Evolutionary conservation across 2,888 invertebrate genomes (phyloP).

Genomic region (Diogma glabrata): DNA sequence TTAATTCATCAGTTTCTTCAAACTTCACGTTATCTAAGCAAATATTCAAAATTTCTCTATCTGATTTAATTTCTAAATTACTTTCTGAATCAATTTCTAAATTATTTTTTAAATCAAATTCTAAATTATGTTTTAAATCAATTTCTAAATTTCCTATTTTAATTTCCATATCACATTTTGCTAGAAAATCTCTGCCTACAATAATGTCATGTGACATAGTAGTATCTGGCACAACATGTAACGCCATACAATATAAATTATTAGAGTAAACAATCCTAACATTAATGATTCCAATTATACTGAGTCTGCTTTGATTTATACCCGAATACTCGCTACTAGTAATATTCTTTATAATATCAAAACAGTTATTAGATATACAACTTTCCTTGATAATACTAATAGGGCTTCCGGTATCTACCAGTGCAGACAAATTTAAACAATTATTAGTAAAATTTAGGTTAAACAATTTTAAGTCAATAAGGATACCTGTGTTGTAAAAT

Average conservation of each 20-base stretch:
- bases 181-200: neutral
- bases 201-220: neutral
- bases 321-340: neutral
- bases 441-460: neutral
- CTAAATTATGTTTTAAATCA: no score
- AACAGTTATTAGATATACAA: neutral
- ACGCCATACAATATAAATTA: neutral
- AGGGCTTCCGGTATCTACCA: neutral
- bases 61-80: no score
- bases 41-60: no score
- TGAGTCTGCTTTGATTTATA: neutral
- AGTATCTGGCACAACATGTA: neutral
- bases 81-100: no score
- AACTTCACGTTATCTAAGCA: no score
- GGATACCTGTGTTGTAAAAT: no score
- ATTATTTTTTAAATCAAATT: no score
- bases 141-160: neutral
- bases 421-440: neutral
- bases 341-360: neutral
- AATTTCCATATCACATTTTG: neutral
- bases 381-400: neutral
- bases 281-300: neutral
- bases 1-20: no score
- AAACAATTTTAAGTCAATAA: neutral
- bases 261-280: neutral